Percentiles rank a stretch among this genome's conserved stretches.
These are phyloP conservation scores for Rhizomys pruinosus DNA, from an alignment of 2,113 vertebrate genomes.

Conservation along the genomic window DNA sequence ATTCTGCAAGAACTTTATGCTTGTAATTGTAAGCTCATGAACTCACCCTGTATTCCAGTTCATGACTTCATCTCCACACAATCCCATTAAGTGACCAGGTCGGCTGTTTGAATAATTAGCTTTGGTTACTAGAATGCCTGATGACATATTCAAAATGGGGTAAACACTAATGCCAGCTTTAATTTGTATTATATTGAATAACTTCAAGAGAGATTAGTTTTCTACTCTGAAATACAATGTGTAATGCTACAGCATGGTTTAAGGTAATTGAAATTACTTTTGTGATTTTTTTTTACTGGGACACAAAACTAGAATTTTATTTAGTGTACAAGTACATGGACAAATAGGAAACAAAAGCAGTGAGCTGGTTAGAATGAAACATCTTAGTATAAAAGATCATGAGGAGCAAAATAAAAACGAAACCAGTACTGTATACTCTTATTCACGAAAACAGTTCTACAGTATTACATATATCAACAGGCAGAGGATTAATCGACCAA, in stretches of 20 bases:
- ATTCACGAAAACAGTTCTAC: constrained; percentile 48
- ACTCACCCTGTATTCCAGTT: constrained; percentile 38
- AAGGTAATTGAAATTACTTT: constrained; percentile 55
- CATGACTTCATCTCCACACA: neutral
- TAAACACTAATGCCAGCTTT: constrained; percentile 20
- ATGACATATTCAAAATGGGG: constrained; percentile 32
- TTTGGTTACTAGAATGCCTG: neutral
- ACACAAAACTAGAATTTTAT: constrained; percentile 80
- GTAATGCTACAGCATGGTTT: constrained; percentile 10
- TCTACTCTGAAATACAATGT: constrained; percentile 28
- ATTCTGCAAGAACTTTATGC: constrained; percentile 51
- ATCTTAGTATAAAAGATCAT: constrained; percentile 65
- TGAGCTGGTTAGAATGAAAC: constrained; percentile 71
- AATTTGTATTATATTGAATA: constrained; percentile 23
- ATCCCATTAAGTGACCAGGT: constrained; percentile 23
- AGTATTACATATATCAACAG: constrained; percentile 60
- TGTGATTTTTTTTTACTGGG: constrained; percentile 41
- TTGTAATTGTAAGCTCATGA: constrained; percentile 52
- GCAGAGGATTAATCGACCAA: constrained; percentile 54
- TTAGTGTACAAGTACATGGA: constrained; percentile 70
- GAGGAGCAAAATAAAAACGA: constrained; percentile 69
- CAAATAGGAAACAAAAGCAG: constrained; percentile 75
- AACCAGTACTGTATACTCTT: constrained; percentile 58
- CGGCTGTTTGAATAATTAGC: constrained; percentile 42
- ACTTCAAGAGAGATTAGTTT: constrained; percentile 47